Base-by-base conservation (phyloP, 2,888 invertebrate genomes). In the Thereva nobilitata region DNA sequence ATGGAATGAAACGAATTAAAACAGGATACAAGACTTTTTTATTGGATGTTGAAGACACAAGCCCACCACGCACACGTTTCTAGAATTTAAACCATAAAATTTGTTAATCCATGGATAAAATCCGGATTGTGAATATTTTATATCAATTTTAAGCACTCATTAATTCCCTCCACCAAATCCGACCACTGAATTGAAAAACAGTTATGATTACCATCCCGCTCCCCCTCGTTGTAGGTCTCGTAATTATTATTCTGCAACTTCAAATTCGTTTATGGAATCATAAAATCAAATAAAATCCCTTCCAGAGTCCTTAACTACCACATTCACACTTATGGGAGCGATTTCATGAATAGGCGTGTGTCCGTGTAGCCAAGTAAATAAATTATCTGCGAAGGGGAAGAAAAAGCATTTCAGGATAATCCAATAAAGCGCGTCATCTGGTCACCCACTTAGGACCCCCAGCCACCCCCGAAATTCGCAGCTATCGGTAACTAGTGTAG, bases 401-500 rank as follows among this genome's bases (percentile, higher is more conserved):
- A 70, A 66, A 70, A 71, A 61, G 67, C 66, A 71, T 67, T 47
- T 68, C 50, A 49, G 70, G 66, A 72, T 72, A 73, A 74, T 74
- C 73, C 75, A 74, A 76, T 74, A 75, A 74, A 73, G 74, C 71
- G 78, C 75, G 80, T 74, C 80, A 80, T 79, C 80, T 80, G 77
- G 76, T 74, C 75, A 76, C 76, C 79, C 80, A 80, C 79, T 80
- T 80, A 79, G 78, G 73, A 74, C 73, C 49, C 59, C 49, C 49
- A 49, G 59, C 38, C 37, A 23, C 23, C 23, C 23, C 23, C 23
- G 23, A 23, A 23, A 38, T 59, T 59, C 47, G 23, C 49, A 49
- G 59, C 59, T 59, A 47, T 49, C 59, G 59, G 57, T 45, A 45
- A 45, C 34, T 45, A 35, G 10, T 35, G 9, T 41, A 9, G 35